phyloP scores from a whole-genome alignment of 37 sponge, comb jelly and placozoan genomes.

The Corticium candelabrum region DNA sequence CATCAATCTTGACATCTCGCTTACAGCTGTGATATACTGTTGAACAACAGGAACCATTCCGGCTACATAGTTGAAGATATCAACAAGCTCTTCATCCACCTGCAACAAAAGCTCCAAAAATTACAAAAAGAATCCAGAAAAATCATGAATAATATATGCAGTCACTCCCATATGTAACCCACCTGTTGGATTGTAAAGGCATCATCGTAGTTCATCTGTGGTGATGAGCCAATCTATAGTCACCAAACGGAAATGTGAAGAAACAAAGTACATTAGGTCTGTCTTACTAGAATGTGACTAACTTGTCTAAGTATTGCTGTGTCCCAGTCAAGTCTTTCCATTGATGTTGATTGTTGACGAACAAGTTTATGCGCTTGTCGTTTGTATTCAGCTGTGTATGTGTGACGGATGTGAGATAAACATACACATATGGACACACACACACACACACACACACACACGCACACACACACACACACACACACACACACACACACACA shows the following conservation, averaged over 20 bases:
- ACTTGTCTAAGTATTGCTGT: constrained; percentile 36
- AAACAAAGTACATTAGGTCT: background rate
- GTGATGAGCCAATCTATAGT: constrained; percentile 16
- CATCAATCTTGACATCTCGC: background rate
- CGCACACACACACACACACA: no score
- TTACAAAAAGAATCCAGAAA: background rate
- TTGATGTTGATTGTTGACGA: background rate
- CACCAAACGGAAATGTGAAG: background rate
- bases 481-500: no score
- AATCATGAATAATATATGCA: background rate
- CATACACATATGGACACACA: no score
- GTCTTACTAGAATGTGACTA: no score
- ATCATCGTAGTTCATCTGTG: constrained; percentile 52
- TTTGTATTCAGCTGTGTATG: background rate
- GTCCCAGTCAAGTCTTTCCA: constrained; percentile 54
- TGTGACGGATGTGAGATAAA: no score
- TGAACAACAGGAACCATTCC: constrained; percentile 56
- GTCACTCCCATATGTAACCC: background rate
- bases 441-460: no score
- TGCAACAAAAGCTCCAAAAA: constrained; percentile 1
- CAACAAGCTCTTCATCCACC: constrained; percentile 48
- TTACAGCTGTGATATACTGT: constrained; percentile 27
- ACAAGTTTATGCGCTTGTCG: background rate
- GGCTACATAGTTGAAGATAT: constrained; percentile 55
- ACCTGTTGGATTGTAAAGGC: constrained; percentile 61